These are phyloP conservation scores for Toxotes jaculatrix DNA, from an alignment of 2,113 vertebrate genomes.

Conservation along the genomic window DNA sequence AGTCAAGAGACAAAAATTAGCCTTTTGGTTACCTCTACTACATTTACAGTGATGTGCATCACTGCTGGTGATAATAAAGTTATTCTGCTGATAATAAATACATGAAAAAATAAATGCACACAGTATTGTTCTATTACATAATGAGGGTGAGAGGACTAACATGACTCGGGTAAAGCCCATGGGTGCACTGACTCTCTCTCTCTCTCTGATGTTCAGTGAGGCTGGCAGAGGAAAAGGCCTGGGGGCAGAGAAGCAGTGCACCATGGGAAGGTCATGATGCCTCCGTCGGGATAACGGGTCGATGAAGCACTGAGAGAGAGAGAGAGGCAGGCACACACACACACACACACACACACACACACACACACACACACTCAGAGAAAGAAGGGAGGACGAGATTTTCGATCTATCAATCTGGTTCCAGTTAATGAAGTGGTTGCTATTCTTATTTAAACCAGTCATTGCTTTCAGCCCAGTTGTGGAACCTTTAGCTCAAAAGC, in stretches of 20 bases:
- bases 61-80: neutral
- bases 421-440: too few relatives aligned
- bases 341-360: neutral
- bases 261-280: constrained; percentile 68
- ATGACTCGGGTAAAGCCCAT: constrained; percentile 21
- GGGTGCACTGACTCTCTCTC: constrained; percentile 18
- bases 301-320: constrained; percentile 19
- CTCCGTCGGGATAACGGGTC: constrained; percentile 35
- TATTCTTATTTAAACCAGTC: too few relatives aligned
- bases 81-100: neutral
- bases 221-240: constrained; percentile 56
- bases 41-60: neutral
- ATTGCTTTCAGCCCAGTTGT: neutral
- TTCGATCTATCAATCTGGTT: neutral
- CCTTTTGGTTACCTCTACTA: neutral
- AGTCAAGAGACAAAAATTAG: neutral
- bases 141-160: neutral
- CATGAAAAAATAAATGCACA: neutral
- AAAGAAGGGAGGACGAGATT: neutral
- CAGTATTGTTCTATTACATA: constrained; percentile 30
- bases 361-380: neutral
- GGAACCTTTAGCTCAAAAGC: neutral
- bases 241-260: constrained; percentile 64
- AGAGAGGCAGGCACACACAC: neutral
- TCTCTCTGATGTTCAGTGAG: constrained; percentile 47